Evolutionary conservation across 2,888 invertebrate species (phyloP).

Genomic region (Ischnus inquisitorius): DNA sequence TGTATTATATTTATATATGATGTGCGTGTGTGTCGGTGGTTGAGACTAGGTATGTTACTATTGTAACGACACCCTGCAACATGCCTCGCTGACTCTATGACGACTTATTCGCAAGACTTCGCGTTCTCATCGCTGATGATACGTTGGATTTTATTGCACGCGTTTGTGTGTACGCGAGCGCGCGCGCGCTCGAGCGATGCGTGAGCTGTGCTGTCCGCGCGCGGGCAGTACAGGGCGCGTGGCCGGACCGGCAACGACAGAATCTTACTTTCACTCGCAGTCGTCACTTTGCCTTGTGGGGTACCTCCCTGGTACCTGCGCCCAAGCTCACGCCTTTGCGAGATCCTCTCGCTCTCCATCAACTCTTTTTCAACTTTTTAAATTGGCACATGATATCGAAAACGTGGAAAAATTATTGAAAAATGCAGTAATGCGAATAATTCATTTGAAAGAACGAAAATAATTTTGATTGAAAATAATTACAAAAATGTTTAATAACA

Average conservation of each 20-base stretch:
- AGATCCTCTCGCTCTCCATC: conserved; percentile 45
- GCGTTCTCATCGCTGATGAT: conserved; percentile 52
- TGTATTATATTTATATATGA: neutral
- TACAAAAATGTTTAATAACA: no score
- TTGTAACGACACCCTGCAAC: conserved; percentile 72
- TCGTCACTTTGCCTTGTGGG: conserved; percentile 54
- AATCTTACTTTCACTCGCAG: conserved; percentile 81
- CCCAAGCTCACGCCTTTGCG: conserved; percentile 52
- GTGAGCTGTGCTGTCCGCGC: conserved; percentile 61
- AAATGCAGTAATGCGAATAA: neutral
- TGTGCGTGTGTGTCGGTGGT: neutral
- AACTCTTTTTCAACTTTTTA: conserved; percentile 11
- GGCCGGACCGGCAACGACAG: conserved; percentile 71
- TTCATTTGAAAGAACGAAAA: neutral
- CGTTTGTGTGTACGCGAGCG: conserved; percentile 50
- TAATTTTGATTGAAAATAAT: no score
- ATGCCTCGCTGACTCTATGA: conserved; percentile 8
- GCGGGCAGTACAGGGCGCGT: conserved; percentile 77
- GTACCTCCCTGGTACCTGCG: conserved; percentile 39
- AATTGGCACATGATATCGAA: no score
- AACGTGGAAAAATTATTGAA: no score
- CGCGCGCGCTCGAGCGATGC: conserved; percentile 70
- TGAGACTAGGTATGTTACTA: conserved; percentile 56
- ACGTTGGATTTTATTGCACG: conserved; percentile 40
- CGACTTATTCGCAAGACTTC: conserved; percentile 41